Percentiles rank a stretch among this genome's conserved stretches.
Evolutionary conservation across 2,113 vertebrate genomes (phyloP).

Genomic region (Corythaeola cristata): DNA sequence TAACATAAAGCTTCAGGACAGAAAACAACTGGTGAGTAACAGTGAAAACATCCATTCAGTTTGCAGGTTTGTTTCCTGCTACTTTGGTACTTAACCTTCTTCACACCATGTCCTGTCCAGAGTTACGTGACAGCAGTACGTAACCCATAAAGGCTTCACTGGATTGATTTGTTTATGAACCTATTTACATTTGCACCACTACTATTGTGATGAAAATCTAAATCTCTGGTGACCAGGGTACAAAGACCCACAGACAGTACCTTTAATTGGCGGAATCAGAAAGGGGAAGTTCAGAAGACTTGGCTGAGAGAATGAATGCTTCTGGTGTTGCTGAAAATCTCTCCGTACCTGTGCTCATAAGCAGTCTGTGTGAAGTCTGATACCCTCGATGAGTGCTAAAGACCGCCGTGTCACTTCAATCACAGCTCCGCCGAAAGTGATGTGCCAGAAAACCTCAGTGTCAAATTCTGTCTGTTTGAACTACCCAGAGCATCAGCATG

Average conservation of each 20-base stretch:
- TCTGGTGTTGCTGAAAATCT: neutral
- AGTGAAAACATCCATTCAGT: neutral
- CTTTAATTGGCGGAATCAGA: neutral
- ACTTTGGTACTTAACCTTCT: neutral
- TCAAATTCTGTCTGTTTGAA: constrained; percentile 24
- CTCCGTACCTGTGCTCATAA: neutral
- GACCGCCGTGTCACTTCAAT: constrained; percentile 31
- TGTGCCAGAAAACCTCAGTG: constrained; percentile 12
- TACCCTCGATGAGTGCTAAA: neutral
- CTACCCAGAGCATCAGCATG: neutral
- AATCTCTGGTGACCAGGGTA: neutral
- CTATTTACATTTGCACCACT: neutral
- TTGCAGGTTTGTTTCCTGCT: neutral
- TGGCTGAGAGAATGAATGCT: neutral
- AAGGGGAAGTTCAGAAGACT: neutral
- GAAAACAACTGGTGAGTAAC: neutral
- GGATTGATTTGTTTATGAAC: neutral
- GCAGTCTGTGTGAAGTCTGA: neutral
- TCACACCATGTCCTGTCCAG: neutral
- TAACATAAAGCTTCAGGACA: neutral
- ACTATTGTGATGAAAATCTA: neutral
- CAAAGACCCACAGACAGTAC: neutral
- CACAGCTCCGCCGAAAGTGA: neutral
- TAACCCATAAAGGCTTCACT: neutral
- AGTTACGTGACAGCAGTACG: neutral